Evolutionary conservation across 2,888 invertebrate genomes (phyloP).

Genomic region (Ecdyonurus torrentis): DNA sequence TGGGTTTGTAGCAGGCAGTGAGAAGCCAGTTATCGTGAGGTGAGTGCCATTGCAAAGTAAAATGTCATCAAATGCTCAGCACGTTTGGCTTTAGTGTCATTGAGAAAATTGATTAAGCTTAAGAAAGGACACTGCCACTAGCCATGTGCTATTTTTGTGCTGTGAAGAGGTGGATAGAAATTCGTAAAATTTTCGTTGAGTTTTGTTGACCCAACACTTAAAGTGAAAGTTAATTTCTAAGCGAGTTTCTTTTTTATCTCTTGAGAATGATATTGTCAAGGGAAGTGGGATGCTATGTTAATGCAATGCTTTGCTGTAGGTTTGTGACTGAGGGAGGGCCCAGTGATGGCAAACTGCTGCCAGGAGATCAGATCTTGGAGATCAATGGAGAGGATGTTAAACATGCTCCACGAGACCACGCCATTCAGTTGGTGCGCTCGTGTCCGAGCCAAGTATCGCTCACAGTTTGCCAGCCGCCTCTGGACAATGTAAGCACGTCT

Average conservation of each 20-base stretch:
- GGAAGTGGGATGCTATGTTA: conserved; percentile 4
- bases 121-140: too few species aligned
- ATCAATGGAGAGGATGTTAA: conserved; percentile 86
- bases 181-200: too few species aligned
- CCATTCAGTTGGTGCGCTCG: conserved; percentile 71
- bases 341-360: conserved; percentile 74
- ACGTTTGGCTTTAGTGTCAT: too few species aligned
- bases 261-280: neutral
- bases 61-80: too few species aligned
- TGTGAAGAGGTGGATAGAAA: too few species aligned
- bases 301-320: too few species aligned
- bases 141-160: too few species aligned
- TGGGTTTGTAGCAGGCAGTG: conserved; percentile 91
- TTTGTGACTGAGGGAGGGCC: conserved; percentile 83
- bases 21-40: conserved; percentile 80
- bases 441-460: conserved; percentile 59
- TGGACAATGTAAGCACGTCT: conserved; percentile 36
- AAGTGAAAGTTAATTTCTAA: neutral
- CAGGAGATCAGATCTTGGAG: conserved; percentile 78
- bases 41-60: too few species aligned
- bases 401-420: conserved; percentile 69
- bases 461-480: conserved; percentile 68
- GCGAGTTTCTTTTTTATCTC: neutral
- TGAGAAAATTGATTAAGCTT: too few species aligned
- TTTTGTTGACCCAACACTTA: too few species aligned